These are phyloP conservation scores for Menidia beryllina DNA, from an alignment of 2,113 vertebrate genomes.

Conservation along the genomic window DNA sequence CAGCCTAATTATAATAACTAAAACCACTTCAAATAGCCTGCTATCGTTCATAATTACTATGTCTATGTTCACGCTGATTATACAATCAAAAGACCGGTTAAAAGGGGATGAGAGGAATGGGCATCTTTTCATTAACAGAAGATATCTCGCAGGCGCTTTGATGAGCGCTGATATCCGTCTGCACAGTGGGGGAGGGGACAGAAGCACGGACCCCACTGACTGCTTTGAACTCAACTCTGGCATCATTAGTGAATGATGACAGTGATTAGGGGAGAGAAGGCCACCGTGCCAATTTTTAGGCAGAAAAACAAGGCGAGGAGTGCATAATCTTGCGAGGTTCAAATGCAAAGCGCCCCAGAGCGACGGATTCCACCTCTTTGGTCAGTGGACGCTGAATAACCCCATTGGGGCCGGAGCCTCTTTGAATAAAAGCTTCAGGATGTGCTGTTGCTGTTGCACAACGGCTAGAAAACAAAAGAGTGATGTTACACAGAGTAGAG, in stretches of 20 bases:
- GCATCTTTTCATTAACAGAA: constrained; percentile 59
- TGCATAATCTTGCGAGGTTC: constrained; percentile 20
- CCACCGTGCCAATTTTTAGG: constrained; percentile 47
- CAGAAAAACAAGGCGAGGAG: constrained; percentile 29
- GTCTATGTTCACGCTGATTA: constrained; percentile 58
- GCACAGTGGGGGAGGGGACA: constrained; percentile 46
- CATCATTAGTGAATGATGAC: constrained; percentile 63
- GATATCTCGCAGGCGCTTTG: constrained; percentile 65
- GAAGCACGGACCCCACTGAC: constrained; percentile 41
- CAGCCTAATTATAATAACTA: constrained; percentile 62
- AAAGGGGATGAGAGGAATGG: constrained; percentile 52
- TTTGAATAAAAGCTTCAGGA: constrained; percentile 1
- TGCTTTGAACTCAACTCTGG: constrained; percentile 68
- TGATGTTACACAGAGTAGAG: no score
- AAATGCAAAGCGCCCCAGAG: constrained; percentile 4
- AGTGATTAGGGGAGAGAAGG: constrained; percentile 56
- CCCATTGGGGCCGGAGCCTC: neutral
- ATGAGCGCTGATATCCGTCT: constrained; percentile 51
- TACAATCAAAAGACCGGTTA: constrained; percentile 62
- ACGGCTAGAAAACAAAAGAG: neutral
- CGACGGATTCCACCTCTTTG: constrained; percentile 17
- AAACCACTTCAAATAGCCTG: constrained; percentile 67
- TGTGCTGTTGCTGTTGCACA: neutral
- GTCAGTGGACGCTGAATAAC: neutral
- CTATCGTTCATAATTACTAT: constrained; percentile 63